Base-by-base conservation (phyloP, 92 coral and sea anemone species). In the Palythoa caribaeorum region DNA sequence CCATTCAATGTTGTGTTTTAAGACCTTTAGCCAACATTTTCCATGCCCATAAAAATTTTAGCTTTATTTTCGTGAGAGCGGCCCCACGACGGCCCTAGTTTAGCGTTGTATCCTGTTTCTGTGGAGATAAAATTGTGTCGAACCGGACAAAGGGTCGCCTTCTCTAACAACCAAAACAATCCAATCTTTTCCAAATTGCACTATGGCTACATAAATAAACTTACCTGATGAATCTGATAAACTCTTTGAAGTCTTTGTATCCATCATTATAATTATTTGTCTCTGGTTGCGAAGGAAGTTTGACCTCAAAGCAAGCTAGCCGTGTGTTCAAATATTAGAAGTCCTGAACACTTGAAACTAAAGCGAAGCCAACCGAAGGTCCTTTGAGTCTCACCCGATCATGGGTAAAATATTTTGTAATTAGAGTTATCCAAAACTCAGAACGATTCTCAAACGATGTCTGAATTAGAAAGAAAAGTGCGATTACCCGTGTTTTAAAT, bases 221-320 rank as follows among this genome's bases (percentile, higher is more conserved):
- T 65, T 81, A 81, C 86, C 86, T 0, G 74, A 38, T 21, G 86
- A 81, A 65, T 68, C 86, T 14, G 86, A 66, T 21, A 69, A 55
- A 65, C 63, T 15, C 39, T 48, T 47, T 44, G 75, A 81, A 81
- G 86, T 39, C 76, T 81, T 81, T 68, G 86, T 81, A 47, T 81
- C 86, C 86, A 81, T 66, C 86, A 81, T 66, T 48, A 60, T 21
- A 40, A 39, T 17, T 65, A 50, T 47, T 81, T 80, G 14, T 11
- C 47, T 47, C 14, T 3, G 39, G 63, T 76, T 9, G 80, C 37
- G 80, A 50, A 21, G 80, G 36, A 16, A 48, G 38, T 44, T 81
- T 66, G 86, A 63, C n/a, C 63, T 44, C 14, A 47, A 68, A 21
- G 59, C 55, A 38, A 8, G 36, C 84, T 80, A 74, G 54, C 59